phyloP scores from a whole-genome alignment of 2,113 vertebrate genomes.

The Apteryx owenii region DNA sequence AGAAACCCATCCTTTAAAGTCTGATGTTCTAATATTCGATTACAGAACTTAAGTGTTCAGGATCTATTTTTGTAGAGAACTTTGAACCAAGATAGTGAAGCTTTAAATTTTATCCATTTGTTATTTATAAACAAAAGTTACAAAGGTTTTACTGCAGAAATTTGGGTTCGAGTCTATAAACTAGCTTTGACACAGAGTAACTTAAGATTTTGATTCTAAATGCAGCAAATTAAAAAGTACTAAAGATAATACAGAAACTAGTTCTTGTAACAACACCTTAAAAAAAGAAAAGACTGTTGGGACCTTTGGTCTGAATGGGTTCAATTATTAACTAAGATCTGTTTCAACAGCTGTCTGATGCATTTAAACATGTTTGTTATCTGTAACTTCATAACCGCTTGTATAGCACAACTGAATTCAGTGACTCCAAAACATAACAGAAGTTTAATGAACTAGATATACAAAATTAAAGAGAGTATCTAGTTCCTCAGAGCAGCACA shows the following conservation, averaged over 20 bases:
- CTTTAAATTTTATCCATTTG: not conserved
- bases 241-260: not conserved
- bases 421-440: accelerated
- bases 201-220: not conserved
- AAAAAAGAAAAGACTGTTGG: not conserved
- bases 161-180: not conserved
- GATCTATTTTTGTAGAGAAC: not conserved
- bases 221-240: not conserved
- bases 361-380: not conserved
- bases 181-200: accelerated
- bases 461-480: not conserved
- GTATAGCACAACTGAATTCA: not conserved
- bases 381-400: not conserved
- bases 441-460: not conserved
- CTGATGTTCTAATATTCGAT: not conserved
- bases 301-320: not conserved
- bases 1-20: not conserved
- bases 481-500: not conserved
- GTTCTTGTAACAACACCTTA: not conserved
- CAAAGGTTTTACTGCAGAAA: not conserved
- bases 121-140: not conserved
- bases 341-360: not conserved
- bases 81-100: not conserved
- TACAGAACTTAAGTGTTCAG: not conserved
- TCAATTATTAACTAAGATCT: conserved; percentile 34